Evolutionary conservation across 2,113 vertebrate species (phyloP).

Genomic region (Rhynchomys soricoides): DNA sequence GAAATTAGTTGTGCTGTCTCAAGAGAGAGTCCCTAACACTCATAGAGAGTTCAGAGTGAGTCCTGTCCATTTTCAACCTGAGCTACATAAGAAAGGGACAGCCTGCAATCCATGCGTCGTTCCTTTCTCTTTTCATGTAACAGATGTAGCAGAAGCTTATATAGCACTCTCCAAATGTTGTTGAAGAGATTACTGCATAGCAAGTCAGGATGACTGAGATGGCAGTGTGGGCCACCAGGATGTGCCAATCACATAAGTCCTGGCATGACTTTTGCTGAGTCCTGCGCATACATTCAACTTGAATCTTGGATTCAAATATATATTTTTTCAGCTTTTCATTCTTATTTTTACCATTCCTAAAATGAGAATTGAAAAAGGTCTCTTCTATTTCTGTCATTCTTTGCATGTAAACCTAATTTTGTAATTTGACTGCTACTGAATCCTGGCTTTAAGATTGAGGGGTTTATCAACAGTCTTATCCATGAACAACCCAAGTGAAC

Average conservation of each 20-base stretch:
- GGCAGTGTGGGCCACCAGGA: neutral
- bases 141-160: neutral
- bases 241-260: neutral
- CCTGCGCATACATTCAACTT: neutral
- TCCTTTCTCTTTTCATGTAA: neutral
- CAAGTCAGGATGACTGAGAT: neutral
- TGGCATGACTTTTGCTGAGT: neutral
- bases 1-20: neutral
- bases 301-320: neutral
- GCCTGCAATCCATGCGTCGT: neutral
- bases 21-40: neutral
- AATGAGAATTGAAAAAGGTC: neutral
- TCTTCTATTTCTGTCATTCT: neutral
- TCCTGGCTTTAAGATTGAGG: neutral
- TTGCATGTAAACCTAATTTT: neutral
- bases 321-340: conserved; percentile 20
- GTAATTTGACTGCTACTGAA: neutral
- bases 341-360: conserved; percentile 26
- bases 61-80: neutral
- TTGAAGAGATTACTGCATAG: neutral
- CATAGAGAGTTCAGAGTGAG: neutral
- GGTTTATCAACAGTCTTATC: neutral
- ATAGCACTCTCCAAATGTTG: neutral
- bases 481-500: neutral
- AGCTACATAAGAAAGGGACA: neutral